These are phyloP conservation scores for Ricordea florida DNA, from an alignment of 92 coral and sea anemone species.

Conservation along the genomic window DNA sequence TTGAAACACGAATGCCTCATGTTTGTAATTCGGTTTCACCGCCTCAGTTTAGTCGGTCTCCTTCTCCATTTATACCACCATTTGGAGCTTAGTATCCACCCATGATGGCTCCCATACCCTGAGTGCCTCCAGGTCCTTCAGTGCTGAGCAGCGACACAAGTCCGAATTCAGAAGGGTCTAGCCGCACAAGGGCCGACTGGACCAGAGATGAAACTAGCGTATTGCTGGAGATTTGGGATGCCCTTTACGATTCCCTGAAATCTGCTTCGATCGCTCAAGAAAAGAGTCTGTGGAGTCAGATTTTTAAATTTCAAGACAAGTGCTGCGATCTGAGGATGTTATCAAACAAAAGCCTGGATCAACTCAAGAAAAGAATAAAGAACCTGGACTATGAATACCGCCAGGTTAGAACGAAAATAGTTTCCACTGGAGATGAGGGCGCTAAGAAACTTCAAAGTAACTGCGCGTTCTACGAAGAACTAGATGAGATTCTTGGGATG, in stretches of 20 bases:
- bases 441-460: conserved; percentile 17
- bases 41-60: no score
- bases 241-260: conserved; percentile 23
- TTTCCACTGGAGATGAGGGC: conserved; percentile 22
- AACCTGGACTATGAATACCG: conserved; percentile 18
- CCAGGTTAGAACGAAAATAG: conserved; percentile 18
- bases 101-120: conserved; percentile 5
- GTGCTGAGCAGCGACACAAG: conserved; percentile 34
- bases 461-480: conserved; percentile 18
- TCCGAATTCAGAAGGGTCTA: conserved; percentile 35
- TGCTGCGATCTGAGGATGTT: conserved; percentile 6
- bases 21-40: no score
- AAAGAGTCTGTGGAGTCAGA: conserved; percentile 20
- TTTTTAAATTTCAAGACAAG: background rate
- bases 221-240: conserved; percentile 20
- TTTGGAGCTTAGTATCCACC: no score
- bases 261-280: conserved; percentile 8
- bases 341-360: conserved; percentile 10
- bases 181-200: conserved; percentile 12
- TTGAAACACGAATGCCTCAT: background rate
- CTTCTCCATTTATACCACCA: no score
- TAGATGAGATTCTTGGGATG: conserved; percentile 36
- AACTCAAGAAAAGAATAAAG: conserved; percentile 6
- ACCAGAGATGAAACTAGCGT: conserved; percentile 21
- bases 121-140: conserved; percentile 47